Percentiles rank a stretch among this genome's conserved stretches.
phyloP scores from a whole-genome alignment of 2,888 invertebrate genomes.

The Hydroisotoma schaefferi region DNA sequence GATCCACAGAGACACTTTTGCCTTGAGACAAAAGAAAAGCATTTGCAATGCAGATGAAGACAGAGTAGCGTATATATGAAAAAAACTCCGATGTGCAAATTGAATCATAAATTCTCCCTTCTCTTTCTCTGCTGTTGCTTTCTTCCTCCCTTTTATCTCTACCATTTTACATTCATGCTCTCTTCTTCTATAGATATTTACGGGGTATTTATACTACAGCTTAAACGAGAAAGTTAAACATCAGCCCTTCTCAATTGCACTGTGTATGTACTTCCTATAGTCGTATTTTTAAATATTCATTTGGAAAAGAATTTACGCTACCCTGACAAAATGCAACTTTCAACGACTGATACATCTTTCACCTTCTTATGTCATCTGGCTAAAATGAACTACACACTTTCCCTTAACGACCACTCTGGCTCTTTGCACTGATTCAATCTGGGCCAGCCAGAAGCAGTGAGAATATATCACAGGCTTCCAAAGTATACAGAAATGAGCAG shows the following conservation, averaged over 20 bases:
- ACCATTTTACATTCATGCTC: constrained; percentile 8
- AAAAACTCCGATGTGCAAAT: constrained; percentile 48
- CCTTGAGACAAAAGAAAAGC: constrained; percentile 45
- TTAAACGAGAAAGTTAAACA: not conserved
- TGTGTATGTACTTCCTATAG: not conserved
- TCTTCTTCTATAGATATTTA: not conserved
- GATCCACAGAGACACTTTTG: constrained; percentile 43
- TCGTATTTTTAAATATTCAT: constrained; percentile 14
- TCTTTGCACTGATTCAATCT: constrained; percentile 16
- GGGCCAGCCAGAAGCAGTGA: too few relatives aligned
- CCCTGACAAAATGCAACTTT: not conserved
- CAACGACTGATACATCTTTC: constrained; percentile 3
- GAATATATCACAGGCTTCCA: too few relatives aligned
- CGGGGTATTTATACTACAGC: too few relatives aligned
- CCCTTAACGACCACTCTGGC: constrained; percentile 11
- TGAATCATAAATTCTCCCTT: constrained; percentile 49
- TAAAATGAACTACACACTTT: not conserved
- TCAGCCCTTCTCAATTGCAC: not conserved
- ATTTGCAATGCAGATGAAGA: constrained; percentile 49
- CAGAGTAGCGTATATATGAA: constrained; percentile 20
- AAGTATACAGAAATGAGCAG: too few relatives aligned
- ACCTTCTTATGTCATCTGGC: not conserved
- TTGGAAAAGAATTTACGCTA: not conserved
- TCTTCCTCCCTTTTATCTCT: constrained; percentile 37
- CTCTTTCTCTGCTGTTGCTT: constrained; percentile 38